phyloP scores from a whole-genome alignment of 2,113 vertebrate species.

The Anarrhichthys ocellatus region DNA sequence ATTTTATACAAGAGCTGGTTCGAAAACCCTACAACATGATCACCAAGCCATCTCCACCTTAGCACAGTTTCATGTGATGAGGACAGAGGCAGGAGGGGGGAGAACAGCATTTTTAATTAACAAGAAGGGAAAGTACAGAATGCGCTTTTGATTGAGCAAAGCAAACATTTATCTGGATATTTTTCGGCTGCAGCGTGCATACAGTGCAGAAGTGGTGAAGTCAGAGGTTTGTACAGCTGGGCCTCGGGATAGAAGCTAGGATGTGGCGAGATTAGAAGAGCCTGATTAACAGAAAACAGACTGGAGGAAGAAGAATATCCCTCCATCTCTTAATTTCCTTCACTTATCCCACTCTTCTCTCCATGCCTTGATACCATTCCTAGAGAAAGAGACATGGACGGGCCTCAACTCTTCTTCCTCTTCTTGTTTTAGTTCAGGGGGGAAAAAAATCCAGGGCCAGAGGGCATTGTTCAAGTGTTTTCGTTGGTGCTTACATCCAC shows the following conservation, averaged over 20 bases:
- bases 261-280: slow-evolving; percentile 61
- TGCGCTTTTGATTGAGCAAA: slow-evolving; percentile 36
- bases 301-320: slow-evolving; percentile 22
- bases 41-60: not conserved
- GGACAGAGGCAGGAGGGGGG: not conserved
- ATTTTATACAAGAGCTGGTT: not conserved
- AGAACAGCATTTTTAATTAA: slow-evolving; percentile 36
- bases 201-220: slow-evolving; percentile 40
- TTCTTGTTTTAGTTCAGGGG: slow-evolving; percentile 45
- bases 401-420: slow-evolving; percentile 20
- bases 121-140: not conserved
- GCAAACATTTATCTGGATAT: slow-evolving; percentile 44
- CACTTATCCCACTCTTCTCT: slow-evolving; percentile 24
- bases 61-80: not conserved
- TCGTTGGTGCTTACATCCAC: slow-evolving; percentile 51
- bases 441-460: not conserved
- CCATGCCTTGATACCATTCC: slow-evolving; percentile 10
- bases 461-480: slow-evolving; percentile 46
- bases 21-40: not conserved
- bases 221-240: slow-evolving; percentile 78
- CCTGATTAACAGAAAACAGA: slow-evolving; percentile 59
- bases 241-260: slow-evolving; percentile 18
- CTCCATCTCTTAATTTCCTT: slow-evolving; percentile 52
- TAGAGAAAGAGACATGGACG: slow-evolving; percentile 13
- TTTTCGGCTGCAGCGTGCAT: not conserved